A percentile compares a stretch with the other conserved stretches of the same genome.
These are phyloP conservation scores for Pocillopora verrucosa DNA, from an alignment of 64 coral and sea anemone genomes.

Conservation along the genomic window DNA sequence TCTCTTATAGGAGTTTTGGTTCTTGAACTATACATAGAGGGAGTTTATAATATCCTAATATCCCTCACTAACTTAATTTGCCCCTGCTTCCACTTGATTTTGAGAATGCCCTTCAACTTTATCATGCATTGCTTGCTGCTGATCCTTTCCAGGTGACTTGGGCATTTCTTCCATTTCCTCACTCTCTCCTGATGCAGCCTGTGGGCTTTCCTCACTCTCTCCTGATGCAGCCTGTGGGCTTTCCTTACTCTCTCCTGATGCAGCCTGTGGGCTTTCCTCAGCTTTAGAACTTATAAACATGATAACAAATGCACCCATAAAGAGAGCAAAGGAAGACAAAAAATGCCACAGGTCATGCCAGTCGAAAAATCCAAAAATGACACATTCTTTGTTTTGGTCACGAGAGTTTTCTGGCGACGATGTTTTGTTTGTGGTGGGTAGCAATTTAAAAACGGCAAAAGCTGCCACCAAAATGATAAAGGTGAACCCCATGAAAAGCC, in stretches of 20 bases:
- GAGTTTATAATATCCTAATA: too few species aligned
- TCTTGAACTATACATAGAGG: too few species aligned
- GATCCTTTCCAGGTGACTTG: too few species aligned
- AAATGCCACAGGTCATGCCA: conserved; percentile 26
- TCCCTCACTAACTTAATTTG: too few species aligned
- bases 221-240: too few species aligned
- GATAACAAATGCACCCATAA: neutral
- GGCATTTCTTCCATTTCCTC: neutral
- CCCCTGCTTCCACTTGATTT: too few species aligned
- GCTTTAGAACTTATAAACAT: conserved; percentile 5
- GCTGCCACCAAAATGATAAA: neutral
- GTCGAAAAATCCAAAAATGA: neutral
- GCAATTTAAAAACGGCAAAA: neutral
- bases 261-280: neutral
- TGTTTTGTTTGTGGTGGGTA: neutral
- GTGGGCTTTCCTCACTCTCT: too few species aligned
- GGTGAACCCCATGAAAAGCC: neutral
- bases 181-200: too few species aligned
- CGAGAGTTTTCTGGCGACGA: neutral
- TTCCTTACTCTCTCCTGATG: too few species aligned
- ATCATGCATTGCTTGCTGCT: too few species aligned
- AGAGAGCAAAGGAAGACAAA: conserved; percentile 12
- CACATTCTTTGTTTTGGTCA: neutral
- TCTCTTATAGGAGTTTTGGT: too few species aligned
- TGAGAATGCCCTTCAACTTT: too few species aligned